Conservation (phyloP, 2,113 vertebrate species). For the Tetraodon nigroviridis region DNA sequence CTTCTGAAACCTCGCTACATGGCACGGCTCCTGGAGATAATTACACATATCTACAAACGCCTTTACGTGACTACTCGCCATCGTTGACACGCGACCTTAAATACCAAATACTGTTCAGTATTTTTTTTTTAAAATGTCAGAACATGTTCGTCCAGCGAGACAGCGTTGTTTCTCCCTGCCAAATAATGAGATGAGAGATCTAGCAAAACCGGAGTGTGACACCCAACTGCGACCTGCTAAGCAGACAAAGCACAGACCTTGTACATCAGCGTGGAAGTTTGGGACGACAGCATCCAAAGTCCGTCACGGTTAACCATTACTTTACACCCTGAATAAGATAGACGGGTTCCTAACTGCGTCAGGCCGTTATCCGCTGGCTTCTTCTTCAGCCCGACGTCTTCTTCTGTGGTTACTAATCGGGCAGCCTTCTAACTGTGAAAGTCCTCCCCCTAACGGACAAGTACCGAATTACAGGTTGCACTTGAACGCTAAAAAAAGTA, state of each 20-base stretch:
- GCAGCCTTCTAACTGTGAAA: not conserved
- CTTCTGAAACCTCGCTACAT: conserved; percentile 87
- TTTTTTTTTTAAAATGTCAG: not conserved
- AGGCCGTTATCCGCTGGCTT: not conserved
- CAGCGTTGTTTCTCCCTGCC: conserved; percentile 7
- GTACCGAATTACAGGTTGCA: not conserved
- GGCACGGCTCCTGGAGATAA: conserved; percentile 83
- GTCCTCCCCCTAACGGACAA: conserved; percentile 22
- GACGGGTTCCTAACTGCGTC: conserved; percentile 35
- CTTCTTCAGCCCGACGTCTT: conserved; percentile 1
- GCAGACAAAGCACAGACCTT: conserved; percentile 9
- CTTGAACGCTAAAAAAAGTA: too few species aligned
- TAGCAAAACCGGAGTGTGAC: not conserved
- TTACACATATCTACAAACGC: conserved; percentile 63
- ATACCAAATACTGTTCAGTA: not conserved
- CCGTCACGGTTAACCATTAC: conserved; percentile 53
- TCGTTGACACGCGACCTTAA: conserved; percentile 6
- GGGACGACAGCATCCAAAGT: conserved; percentile 50
- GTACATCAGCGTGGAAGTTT: conserved; percentile 4
- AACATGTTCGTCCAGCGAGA: conserved; percentile 25
- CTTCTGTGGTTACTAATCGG: not conserved
- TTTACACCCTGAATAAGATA: not conserved
- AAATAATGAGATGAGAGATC: not conserved
- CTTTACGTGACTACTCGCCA: conserved; percentile 54
- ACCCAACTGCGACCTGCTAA: not conserved